These are phyloP conservation scores for Chaetura pelagica DNA, from an alignment of 2,113 vertebrate genomes.

Conservation along the genomic window DNA sequence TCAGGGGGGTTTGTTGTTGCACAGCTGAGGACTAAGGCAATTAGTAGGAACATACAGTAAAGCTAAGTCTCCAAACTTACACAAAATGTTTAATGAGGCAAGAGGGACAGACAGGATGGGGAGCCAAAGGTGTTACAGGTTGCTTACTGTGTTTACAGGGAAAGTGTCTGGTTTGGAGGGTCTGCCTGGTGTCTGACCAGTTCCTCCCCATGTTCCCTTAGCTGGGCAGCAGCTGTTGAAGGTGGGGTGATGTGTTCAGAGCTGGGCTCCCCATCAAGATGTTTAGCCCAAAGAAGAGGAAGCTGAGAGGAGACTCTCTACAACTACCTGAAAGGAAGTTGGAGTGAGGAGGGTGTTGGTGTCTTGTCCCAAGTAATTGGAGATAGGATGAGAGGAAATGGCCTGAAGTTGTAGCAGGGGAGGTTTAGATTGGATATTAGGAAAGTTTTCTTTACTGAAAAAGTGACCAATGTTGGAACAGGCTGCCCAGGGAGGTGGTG, in stretches of 20 bases:
- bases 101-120: neutral
- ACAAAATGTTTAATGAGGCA: constrained; percentile 51
- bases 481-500: too few relatives aligned
- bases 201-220: accelerated
- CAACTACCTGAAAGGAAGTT: too few relatives aligned
- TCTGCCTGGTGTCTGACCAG: neutral
- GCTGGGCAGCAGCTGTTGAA: neutral
- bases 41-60: constrained; percentile 28
- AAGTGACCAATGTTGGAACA: too few relatives aligned
- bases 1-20: constrained; percentile 30
- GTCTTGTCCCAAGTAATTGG: too few relatives aligned
- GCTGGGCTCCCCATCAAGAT: neutral
- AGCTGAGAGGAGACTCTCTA: too few relatives aligned
- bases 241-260: neutral
- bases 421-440: too few relatives aligned
- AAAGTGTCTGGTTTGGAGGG: neutral
- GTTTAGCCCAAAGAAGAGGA: too few relatives aligned
- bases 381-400: too few relatives aligned
- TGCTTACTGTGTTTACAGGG: neutral
- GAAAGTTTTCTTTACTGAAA: too few relatives aligned
- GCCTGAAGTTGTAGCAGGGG: too few relatives aligned
- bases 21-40: constrained; percentile 56
- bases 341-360: too few relatives aligned
- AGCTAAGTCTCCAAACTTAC: constrained; percentile 43
- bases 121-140: constrained; percentile 30